A percentile compares a stretch with the other conserved stretches of the same genome.
phyloP scores from a whole-genome alignment of 2,888 invertebrate genomes.

The Mimumesa dahlbomi region DNA sequence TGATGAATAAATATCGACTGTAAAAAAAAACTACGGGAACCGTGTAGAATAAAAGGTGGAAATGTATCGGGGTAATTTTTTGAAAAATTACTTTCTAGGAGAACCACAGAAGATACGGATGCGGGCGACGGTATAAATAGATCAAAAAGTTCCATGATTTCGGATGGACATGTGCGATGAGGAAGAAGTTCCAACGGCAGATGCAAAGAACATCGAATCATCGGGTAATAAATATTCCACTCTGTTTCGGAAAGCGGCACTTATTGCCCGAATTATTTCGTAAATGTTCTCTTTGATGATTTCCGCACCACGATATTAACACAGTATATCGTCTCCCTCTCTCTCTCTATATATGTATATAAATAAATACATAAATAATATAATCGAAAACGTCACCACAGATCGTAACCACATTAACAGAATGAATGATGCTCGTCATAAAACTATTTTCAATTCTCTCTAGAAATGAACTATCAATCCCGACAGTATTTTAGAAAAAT shows the following conservation, averaged over 20 bases:
- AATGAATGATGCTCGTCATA: too few relatives aligned
- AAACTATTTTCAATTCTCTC: too few relatives aligned
- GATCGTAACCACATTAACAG: too few relatives aligned
- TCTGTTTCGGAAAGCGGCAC: background rate
- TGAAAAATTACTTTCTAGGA: background rate
- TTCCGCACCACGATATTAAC: background rate
- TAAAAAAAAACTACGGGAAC: too few relatives aligned
- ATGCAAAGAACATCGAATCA: background rate
- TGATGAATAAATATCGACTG: background rate
- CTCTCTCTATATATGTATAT: too few relatives aligned
- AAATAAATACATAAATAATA: too few relatives aligned
- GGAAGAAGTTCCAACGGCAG: background rate
- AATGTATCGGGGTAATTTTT: background rate
- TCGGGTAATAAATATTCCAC: constrained; percentile 8
- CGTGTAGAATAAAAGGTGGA: too few relatives aligned
- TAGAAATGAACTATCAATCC: too few relatives aligned
- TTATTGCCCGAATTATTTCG: background rate
- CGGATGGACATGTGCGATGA: constrained; percentile 8
- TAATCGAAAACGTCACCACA: too few relatives aligned
- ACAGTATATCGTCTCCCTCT: too few relatives aligned
- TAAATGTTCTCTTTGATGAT: background rate
- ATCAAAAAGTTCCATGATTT: constrained; percentile 16
- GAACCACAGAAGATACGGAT: background rate
- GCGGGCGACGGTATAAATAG: constrained; percentile 10
- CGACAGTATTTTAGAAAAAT: too few relatives aligned